phyloP scores from a whole-genome alignment of 2,797 vertebrate genomes.

The Gambelia wislizenii region DNA sequence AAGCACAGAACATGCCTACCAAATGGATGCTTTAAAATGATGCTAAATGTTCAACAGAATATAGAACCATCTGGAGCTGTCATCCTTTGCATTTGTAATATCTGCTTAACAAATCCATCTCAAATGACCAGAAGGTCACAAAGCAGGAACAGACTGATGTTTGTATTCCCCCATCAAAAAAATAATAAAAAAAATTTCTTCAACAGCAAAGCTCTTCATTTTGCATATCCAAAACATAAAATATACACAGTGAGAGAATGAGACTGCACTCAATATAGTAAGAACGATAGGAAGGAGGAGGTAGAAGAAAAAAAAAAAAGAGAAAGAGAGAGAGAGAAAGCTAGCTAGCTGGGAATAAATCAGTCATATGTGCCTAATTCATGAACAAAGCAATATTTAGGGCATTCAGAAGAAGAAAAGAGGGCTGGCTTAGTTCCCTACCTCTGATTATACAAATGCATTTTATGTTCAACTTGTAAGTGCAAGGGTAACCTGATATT shows the following conservation, averaged over 20 bases:
- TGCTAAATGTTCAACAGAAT: conserved; percentile 46
- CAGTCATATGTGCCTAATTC: not conserved
- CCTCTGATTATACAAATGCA: conserved; percentile 31
- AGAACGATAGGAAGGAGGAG: not conserved
- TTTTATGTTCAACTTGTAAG: conserved; percentile 32
- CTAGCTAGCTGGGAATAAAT: not conserved
- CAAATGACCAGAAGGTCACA: conserved; percentile 3
- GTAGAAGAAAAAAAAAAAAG: not conserved
- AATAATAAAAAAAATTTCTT: not conserved
- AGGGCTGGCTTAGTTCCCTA: conserved; percentile 28
- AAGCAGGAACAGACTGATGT: conserved; percentile 1
- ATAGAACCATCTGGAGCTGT: conserved; percentile 43
- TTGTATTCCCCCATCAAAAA: not conserved
- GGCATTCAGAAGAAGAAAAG: conserved; percentile 4
- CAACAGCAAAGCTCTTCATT: conserved; percentile 3
- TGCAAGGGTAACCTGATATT: conserved; percentile 64
- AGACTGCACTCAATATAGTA: not conserved
- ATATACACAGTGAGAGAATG: not conserved
- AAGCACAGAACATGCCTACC: conserved; percentile 14
- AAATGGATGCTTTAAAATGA: conserved; percentile 18
- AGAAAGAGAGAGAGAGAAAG: not conserved
- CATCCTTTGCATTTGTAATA: conserved; percentile 28
- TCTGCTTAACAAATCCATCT: conserved; percentile 43
- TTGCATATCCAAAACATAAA: conserved; percentile 12
- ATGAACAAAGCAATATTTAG: conserved; percentile 46